Percentiles rank a stretch among this genome's conserved stretches.
phyloP scores from a whole-genome alignment of 2,888 invertebrate genomes.

The Cecidostiba fungosa region DNA sequence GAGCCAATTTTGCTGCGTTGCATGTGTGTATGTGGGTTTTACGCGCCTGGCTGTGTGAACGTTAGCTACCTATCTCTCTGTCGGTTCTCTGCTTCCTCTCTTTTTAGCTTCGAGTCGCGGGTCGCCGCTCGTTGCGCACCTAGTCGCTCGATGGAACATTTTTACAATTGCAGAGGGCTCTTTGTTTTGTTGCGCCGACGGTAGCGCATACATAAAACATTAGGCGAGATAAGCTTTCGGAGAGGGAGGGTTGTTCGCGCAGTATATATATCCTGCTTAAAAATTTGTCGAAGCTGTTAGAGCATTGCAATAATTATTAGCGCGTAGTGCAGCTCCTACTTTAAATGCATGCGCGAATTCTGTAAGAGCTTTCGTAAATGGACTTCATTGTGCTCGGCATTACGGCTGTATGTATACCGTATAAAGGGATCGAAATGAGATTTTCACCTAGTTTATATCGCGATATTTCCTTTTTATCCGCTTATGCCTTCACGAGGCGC shows the following conservation, averaged over 20 bases:
- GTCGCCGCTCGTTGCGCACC: conserved; percentile 52
- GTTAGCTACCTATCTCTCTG: conserved; percentile 29
- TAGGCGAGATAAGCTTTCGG: conserved; percentile 49
- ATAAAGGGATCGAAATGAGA: conserved; percentile 20
- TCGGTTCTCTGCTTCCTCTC: conserved; percentile 23
- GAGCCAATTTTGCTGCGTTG: not conserved
- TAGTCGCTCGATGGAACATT: conserved; percentile 58
- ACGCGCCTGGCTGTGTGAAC: not conserved
- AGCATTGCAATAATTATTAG: conserved; percentile 49
- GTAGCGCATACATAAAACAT: conserved; percentile 57
- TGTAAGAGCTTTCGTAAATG: conserved; percentile 43
- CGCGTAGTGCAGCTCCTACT: not conserved
- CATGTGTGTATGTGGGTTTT: not conserved
- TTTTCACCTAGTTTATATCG: conserved; percentile 36
- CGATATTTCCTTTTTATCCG: not conserved
- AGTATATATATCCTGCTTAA: conserved; percentile 25
- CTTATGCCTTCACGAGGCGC: not conserved
- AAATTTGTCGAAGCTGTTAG: conserved; percentile 47
- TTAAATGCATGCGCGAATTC: conserved; percentile 41
- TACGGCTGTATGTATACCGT: not conserved
- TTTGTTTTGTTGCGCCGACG: conserved; percentile 36
- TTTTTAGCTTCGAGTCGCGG: conserved; percentile 19
- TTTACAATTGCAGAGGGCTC: conserved; percentile 48
- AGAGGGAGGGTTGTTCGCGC: not conserved
- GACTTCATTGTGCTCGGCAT: conserved; percentile 33